A percentile compares a stretch with the other conserved stretches of the same genome.
Evolutionary conservation across 2,888 invertebrate species (phyloP).

Genomic region (Melinaea menophilus): DNA sequence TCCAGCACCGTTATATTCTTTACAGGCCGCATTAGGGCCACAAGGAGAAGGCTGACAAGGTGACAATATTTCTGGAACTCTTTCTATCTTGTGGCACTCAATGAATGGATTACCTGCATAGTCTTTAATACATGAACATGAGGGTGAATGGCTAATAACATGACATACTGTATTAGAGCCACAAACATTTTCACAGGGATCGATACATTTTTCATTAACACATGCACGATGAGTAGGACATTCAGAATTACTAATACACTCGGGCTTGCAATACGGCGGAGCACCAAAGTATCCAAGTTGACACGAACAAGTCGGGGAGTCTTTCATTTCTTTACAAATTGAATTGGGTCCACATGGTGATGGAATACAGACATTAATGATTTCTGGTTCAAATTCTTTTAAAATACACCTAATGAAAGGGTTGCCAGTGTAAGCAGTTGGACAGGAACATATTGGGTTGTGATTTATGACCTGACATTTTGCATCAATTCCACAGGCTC

Average conservation of each 20-base stretch:
- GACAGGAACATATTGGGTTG: conserved; percentile 88
- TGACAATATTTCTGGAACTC: conserved; percentile 63
- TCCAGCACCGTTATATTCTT: conserved; percentile 78
- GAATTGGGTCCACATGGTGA: conserved; percentile 90
- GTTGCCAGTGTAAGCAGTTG: conserved; percentile 82
- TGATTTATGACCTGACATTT: conserved; percentile 88
- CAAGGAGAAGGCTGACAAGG: conserved; percentile 82
- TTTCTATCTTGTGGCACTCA: conserved; percentile 72
- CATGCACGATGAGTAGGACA: conserved; percentile 84
- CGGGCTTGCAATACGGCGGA: conserved; percentile 87
- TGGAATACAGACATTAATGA: conserved; percentile 83
- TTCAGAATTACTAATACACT: conserved; percentile 87
- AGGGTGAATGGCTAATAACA: conserved; percentile 85
- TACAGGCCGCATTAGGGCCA: conserved; percentile 81
- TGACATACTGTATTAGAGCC: conserved; percentile 85
- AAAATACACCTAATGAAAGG: conserved; percentile 83
- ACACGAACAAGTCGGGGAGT: conserved; percentile 86
- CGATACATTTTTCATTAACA: conserved; percentile 85
- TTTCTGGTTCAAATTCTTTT: conserved; percentile 68
- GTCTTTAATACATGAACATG: conserved; percentile 82
- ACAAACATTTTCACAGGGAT: conserved; percentile 85
- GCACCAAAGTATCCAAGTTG: conserved; percentile 81
- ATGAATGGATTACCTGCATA: conserved; percentile 87
- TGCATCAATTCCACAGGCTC: conserved; percentile 87
- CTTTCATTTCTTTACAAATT: conserved; percentile 82